phyloP scores from a whole-genome alignment of 2,797 vertebrate species.

The Amniataba percoides region DNA sequence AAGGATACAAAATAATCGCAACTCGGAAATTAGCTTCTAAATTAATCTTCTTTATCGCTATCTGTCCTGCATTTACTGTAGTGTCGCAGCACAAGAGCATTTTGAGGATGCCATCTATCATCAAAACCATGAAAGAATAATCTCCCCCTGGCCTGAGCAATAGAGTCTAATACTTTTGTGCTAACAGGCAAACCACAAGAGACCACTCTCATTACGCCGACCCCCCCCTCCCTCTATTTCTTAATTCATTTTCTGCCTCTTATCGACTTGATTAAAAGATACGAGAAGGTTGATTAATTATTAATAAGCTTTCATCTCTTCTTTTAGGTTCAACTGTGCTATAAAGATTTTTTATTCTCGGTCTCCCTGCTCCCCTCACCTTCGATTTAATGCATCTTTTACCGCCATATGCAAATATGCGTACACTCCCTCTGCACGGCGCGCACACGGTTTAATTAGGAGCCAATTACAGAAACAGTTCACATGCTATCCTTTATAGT shows the following conservation, averaged over 20 bases:
- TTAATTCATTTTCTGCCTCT: slow-evolving; percentile 71
- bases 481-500: slow-evolving; percentile 49
- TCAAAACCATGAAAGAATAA: slow-evolving; percentile 48
- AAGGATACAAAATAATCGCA: slow-evolving; percentile 47
- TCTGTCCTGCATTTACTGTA: slow-evolving; percentile 13
- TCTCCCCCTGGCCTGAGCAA: slow-evolving; percentile 39
- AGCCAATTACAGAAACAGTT: slow-evolving; percentile 64
- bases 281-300: slow-evolving; percentile 76
- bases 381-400: slow-evolving; percentile 54
- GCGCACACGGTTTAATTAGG: slow-evolving; percentile 66
- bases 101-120: slow-evolving; percentile 62
- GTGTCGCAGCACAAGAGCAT: slow-evolving; percentile 38
- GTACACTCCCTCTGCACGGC: slow-evolving; percentile 8
- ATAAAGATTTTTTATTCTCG: slow-evolving; percentile 47
- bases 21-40: slow-evolving; percentile 41
- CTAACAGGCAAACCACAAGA: slow-evolving; percentile 63
- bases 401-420: slow-evolving; percentile 46
- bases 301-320: slow-evolving; percentile 68
- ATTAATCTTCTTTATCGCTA: slow-evolving; percentile 51
- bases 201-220: slow-evolving; percentile 64
- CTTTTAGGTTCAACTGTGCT: slow-evolving; percentile 50
- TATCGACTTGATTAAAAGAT: slow-evolving; percentile 82
- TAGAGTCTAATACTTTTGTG: slow-evolving; percentile 38
- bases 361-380: slow-evolving; percentile 43
- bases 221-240: slow-evolving; percentile 33